Conservation (phyloP, 1,140 invertebrate species). For the Maniola jurtina region DNA sequence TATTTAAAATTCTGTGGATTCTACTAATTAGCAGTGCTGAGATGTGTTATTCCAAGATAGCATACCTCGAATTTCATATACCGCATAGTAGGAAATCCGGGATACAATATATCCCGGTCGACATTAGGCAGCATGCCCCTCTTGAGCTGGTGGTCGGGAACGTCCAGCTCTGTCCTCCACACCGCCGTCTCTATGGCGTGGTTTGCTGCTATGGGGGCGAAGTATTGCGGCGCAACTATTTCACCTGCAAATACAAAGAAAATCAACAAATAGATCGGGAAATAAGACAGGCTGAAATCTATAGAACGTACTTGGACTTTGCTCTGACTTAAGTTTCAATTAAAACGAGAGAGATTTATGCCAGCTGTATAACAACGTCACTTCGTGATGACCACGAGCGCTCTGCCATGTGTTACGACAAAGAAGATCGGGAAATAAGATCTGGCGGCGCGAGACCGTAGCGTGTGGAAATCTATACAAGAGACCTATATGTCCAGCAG, state of each 20-base stretch:
- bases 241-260: conserved; percentile 44
- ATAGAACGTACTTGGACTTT: no score
- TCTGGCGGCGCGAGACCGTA: no score
- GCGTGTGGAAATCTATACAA: no score
- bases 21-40: no score
- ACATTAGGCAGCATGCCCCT: conserved; percentile 88
- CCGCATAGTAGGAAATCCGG: conserved; percentile 94
- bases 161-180: conserved; percentile 80
- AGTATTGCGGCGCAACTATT: conserved; percentile 81
- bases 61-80: conserved; percentile 88
- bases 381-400: no score
- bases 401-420: no score
- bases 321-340: no score
- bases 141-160: conserved; percentile 81
- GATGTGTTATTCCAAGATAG: conserved; percentile 8
- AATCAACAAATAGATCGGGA: background rate
- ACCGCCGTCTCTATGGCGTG: conserved; percentile 79
- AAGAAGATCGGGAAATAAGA: no score
- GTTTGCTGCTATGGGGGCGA: conserved; percentile 81
- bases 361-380: no score
- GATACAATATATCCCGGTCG: conserved; percentile 85
- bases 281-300: background rate
- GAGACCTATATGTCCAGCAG: no score
- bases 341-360: no score
- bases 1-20: no score